Evolutionary conservation across 2,888 invertebrate genomes (phyloP).

Genomic region (Crossocerus cetratus): DNA sequence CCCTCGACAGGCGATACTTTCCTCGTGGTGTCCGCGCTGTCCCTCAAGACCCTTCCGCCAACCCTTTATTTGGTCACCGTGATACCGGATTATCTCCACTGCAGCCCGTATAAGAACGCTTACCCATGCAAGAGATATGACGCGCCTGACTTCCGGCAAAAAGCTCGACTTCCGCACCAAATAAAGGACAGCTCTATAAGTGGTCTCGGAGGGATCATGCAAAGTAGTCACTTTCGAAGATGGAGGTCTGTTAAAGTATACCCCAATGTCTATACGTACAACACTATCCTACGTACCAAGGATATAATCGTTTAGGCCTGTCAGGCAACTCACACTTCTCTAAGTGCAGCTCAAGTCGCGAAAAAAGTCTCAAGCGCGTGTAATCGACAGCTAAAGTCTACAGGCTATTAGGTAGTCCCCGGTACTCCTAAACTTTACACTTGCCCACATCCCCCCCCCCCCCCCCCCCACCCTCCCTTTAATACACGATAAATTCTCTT

Average conservation of each 20-base stretch:
- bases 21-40: not conserved
- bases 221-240: not conserved
- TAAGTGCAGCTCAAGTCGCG: not conserved
- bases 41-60: not conserved
- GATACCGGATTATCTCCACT: not conserved
- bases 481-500: not conserved
- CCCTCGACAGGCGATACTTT: conserved; percentile 23
- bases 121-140: too few species aligned
- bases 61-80: not conserved
- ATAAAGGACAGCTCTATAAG: not conserved
- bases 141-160: not conserved
- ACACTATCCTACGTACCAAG: too few species aligned
- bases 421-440: not conserved
- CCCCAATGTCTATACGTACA: not conserved
- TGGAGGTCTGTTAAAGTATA: not conserved
- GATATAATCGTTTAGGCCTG: too few species aligned
- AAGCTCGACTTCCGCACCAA: not conserved
- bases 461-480: not conserved
- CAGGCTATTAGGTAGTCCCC: too few species aligned
- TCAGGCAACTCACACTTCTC: too few species aligned
- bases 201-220: too few species aligned
- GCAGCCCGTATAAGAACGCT: not conserved
- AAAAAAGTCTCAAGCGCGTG: not conserved
- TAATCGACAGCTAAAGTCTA: not conserved
- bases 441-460: not conserved